phyloP scores from a whole-genome alignment of 1,140 invertebrate species.

The Vollenhovia emeryi region DNA sequence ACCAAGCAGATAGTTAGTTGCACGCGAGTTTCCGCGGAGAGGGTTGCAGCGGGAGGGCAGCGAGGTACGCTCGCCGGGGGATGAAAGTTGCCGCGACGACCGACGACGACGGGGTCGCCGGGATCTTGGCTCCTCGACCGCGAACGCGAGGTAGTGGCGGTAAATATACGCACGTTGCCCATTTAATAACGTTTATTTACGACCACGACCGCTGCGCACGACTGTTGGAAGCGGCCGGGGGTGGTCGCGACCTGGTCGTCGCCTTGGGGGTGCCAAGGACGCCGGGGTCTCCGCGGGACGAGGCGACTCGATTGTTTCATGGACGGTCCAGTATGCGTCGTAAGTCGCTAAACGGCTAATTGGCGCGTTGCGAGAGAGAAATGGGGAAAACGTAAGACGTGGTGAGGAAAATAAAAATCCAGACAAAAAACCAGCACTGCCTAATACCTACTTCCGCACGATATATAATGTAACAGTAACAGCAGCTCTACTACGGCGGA shows the following conservation, averaged over 20 bases:
- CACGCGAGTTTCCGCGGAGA: slow-evolving; percentile 24
- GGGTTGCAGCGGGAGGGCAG: not conserved
- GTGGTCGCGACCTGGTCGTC: too few relatives aligned
- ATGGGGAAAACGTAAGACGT: slow-evolving; percentile 58
- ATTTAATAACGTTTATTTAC: slow-evolving; percentile 69
- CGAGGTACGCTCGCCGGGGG: slow-evolving; percentile 40
- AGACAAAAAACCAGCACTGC: slow-evolving; percentile 65
- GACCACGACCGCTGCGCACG: slow-evolving; percentile 22
- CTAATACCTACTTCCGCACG: slow-evolving; percentile 70
- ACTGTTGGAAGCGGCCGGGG: slow-evolving; percentile 22
- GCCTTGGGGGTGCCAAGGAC: not conserved
- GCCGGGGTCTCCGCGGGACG: not conserved
- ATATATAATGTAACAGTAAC: slow-evolving; percentile 54
- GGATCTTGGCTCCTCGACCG: slow-evolving; percentile 56
- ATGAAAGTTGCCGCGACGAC: slow-evolving; percentile 58
- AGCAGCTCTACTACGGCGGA: slow-evolving; percentile 72
- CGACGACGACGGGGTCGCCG: slow-evolving; percentile 4
- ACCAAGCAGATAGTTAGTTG: slow-evolving; percentile 60
- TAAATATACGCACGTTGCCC: slow-evolving; percentile 37
- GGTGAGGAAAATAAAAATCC: slow-evolving; percentile 54
- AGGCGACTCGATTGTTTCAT: slow-evolving; percentile 68
- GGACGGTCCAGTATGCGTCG: slow-evolving; percentile 81
- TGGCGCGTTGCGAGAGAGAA: slow-evolving; percentile 44
- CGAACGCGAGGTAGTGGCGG: slow-evolving; percentile 55
- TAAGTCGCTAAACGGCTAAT: slow-evolving; percentile 59